phyloP scores from a whole-genome alignment of 2,888 invertebrate genomes.

The Stegana nigrithorax region DNA sequence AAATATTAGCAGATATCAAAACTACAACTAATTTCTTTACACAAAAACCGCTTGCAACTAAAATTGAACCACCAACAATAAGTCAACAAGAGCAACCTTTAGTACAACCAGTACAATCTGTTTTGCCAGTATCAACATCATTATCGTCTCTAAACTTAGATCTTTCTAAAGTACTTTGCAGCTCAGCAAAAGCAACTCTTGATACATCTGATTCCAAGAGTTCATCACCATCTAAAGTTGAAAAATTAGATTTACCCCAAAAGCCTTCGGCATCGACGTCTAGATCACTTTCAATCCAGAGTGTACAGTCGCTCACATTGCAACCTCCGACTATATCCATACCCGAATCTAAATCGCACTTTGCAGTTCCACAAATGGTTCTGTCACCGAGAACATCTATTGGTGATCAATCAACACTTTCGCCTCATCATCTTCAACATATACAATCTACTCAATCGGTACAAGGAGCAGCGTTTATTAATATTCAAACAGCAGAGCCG shows the following conservation, averaged over 20 bases:
- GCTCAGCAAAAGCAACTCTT: constrained; percentile 31
- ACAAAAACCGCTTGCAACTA: constrained; percentile 49
- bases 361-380: constrained; percentile 61
- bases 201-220: constrained; percentile 43
- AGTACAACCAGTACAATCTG: constrained; percentile 61
- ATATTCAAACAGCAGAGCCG: constrained; percentile 63
- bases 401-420: constrained; percentile 26
- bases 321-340: constrained; percentile 77
- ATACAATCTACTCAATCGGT: constrained; percentile 36
- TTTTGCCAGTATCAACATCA: constrained; percentile 47
- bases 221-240: constrained; percentile 40
- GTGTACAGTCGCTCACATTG: constrained; percentile 69
- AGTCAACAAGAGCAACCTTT: constrained; percentile 60
- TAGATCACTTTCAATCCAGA: constrained; percentile 39
- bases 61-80: constrained; percentile 65
- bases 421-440: constrained; percentile 47
- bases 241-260: constrained; percentile 5
- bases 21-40: constrained; percentile 3
- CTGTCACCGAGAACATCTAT: constrained; percentile 62
- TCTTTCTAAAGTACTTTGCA: constrained; percentile 43
- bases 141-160: constrained; percentile 50
- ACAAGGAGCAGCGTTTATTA: constrained; percentile 45
- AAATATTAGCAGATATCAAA: too few relatives aligned
- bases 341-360: constrained; percentile 69
- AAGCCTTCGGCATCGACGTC: constrained; percentile 48